phyloP scores from a whole-genome alignment of 2,888 invertebrate genomes.

The Orthosia incerta region DNA sequence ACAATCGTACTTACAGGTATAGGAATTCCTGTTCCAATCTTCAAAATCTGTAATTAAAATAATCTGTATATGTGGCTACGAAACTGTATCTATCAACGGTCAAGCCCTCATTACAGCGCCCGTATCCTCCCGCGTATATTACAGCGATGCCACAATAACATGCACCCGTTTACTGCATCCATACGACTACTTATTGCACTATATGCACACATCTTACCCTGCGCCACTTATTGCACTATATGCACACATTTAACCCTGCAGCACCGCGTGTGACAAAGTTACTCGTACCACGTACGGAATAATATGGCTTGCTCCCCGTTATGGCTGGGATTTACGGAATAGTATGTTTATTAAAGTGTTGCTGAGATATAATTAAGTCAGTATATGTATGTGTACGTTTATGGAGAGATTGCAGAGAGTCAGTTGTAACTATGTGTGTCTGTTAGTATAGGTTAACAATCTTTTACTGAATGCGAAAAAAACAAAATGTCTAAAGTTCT shows the following conservation, averaged over 20 bases:
- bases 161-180: slow-evolving; percentile 24
- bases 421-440: background rate
- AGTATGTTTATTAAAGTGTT: slow-evolving; percentile 19
- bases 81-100: background rate
- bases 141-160: slow-evolving; percentile 38
- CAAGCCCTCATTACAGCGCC: background rate
- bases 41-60: too few species aligned
- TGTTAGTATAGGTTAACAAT: background rate
- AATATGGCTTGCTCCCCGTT: slow-evolving; percentile 32
- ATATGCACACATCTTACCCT: slow-evolving; percentile 74
- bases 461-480: too few species aligned
- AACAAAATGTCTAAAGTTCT: too few species aligned
- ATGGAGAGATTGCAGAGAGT: too few species aligned
- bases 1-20: too few species aligned
- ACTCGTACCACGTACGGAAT: slow-evolving; percentile 46
- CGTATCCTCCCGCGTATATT: slow-evolving; percentile 16
- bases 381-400: background rate
- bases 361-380: slow-evolving; percentile 6
- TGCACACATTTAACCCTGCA: slow-evolving; percentile 84
- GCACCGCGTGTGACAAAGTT: slow-evolving; percentile 74
- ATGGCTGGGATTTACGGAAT: slow-evolving; percentile 33
- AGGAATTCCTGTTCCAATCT: too few species aligned
- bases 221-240: slow-evolving; percentile 85
- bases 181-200: slow-evolving; percentile 49
- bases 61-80: too few species aligned